Conservation (phyloP, 2,113 vertebrate genomes). For the Amphiprion percula region DNA sequence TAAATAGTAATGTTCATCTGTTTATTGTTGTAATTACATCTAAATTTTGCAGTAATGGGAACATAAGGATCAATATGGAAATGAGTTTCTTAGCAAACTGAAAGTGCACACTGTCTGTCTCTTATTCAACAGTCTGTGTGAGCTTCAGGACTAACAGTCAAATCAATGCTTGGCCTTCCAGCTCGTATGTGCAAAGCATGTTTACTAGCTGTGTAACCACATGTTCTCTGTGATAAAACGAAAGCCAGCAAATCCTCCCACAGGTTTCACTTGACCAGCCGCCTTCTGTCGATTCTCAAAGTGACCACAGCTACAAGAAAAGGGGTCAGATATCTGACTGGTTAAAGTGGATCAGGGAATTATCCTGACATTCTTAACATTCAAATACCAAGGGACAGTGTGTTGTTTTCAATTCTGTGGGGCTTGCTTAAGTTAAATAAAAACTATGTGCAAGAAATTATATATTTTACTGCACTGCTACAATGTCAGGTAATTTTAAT, state of each 20-base stretch:
- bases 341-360: neutral
- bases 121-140: slow-evolving; percentile 8
- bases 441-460: neutral
- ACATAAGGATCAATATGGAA: no score
- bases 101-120: slow-evolving; percentile 8
- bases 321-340: slow-evolving; percentile 17
- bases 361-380: no score
- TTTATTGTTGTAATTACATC: no score
- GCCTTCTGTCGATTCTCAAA: slow-evolving; percentile 5
- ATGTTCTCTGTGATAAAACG: slow-evolving; percentile 3
- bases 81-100: slow-evolving; percentile 1
- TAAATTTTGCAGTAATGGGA: no score
- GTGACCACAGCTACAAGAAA: slow-evolving; percentile 2
- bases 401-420: no score
- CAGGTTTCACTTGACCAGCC: slow-evolving; percentile 19
- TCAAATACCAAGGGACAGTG: no score
- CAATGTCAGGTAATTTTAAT: neutral
- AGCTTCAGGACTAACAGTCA: neutral
- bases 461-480: neutral
- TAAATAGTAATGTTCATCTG: no score
- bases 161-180: neutral
- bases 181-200: neutral
- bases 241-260: slow-evolving; percentile 11
- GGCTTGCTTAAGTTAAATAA: no score
- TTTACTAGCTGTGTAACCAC: slow-evolving; percentile 6